Evolutionary conservation across 2,888 invertebrate genomes (phyloP), one percentile per base, ranked within the genome.

Genomic region (Drosophila stalkeri): DNA sequence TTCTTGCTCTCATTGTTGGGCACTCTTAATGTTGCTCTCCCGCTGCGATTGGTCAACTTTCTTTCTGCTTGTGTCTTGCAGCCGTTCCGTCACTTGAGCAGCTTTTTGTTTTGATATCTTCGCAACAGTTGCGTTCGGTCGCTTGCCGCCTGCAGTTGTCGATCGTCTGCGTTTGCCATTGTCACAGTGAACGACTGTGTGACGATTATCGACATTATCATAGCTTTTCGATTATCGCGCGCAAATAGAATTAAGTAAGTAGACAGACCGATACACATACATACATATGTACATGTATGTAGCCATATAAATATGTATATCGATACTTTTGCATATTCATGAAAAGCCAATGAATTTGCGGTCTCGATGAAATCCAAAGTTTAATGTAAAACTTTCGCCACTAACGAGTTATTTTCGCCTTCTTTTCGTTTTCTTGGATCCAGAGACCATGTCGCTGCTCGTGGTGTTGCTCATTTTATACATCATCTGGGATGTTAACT

Each of bases 401-500:
- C 31, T 70, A 75, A 82, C 80, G 18, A 23, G 85, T 79, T 79
- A 70, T 55, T 16, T 23, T 37, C 37, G 14, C n/a, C 20, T 35
- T 20, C 35, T 20, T 18, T 76, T 76, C 51, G 11, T 20, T 23
- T 37, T 16, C 5, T 43, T 11, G 20, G 33, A 23, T 6, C 20
- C 18, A 23, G 1, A 31, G 8, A 33, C 44, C 44, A 23, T 92
- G 93, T 91, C 90, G 20, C 90, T 89, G 68, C 75, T 92, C 57
- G 82, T 91, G 6, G 41, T 90, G 41, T 64, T 91, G 43, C 82
- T 93, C 16, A 90, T 96, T 39, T 92, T 96, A 39, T 97, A 96
- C 89, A 92, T 96, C 20, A 94, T 96, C 64, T 96, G 96, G 94
- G 97, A 97, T 92, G 96, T 97, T 3, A 96, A 97, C 91, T 97